These are phyloP conservation scores for Mystacides longicornis DNA, from an alignment of 2,888 invertebrate species.

Conservation along the genomic window DNA sequence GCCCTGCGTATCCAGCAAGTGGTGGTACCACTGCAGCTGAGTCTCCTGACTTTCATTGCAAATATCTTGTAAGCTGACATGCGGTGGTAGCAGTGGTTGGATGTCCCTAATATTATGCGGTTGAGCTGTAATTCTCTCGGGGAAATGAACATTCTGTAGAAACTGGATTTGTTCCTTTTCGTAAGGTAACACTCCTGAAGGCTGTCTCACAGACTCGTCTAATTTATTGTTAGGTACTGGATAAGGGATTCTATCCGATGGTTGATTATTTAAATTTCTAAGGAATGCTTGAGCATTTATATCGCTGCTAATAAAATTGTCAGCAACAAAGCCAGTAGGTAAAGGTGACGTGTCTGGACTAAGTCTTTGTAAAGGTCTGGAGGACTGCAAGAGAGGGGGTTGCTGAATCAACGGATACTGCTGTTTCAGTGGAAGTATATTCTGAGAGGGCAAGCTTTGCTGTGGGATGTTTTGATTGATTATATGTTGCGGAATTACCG, in stretches of 20 bases:
- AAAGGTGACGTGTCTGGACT: slow-evolving; percentile 23
- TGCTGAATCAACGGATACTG: slow-evolving; percentile 33
- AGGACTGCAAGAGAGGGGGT: slow-evolving; percentile 39
- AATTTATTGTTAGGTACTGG: slow-evolving; percentile 23
- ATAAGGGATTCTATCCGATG: slow-evolving; percentile 25
- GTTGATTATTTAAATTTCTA: slow-evolving; percentile 24
- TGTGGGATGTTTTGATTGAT: slow-evolving; percentile 22
- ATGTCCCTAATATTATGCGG: slow-evolving; percentile 28
- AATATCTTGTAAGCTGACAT: slow-evolving; percentile 51
- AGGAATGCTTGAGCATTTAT: slow-evolving; percentile 27
- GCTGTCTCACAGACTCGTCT: slow-evolving; percentile 27
- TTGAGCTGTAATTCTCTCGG: slow-evolving; percentile 33
- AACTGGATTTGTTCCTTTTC: slow-evolving; percentile 49
- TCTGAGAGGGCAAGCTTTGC: slow-evolving; percentile 11
- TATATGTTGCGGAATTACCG: slow-evolving; percentile 20
- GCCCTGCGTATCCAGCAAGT: slow-evolving; percentile 47
- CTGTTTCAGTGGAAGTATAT: slow-evolving; percentile 22
- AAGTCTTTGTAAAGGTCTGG: slow-evolving; percentile 31
- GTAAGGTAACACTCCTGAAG: slow-evolving; percentile 8
- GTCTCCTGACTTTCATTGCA: slow-evolving; percentile 46
- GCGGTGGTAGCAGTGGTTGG: slow-evolving; percentile 41
- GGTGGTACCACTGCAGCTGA: slow-evolving; percentile 50
- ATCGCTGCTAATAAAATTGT: slow-evolving; percentile 26
- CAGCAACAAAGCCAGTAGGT: slow-evolving; percentile 15
- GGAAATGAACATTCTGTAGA: slow-evolving; percentile 51